Base-by-base conservation (phyloP, 2,113 vertebrate species). In the Salminus brasiliensis region DNA sequence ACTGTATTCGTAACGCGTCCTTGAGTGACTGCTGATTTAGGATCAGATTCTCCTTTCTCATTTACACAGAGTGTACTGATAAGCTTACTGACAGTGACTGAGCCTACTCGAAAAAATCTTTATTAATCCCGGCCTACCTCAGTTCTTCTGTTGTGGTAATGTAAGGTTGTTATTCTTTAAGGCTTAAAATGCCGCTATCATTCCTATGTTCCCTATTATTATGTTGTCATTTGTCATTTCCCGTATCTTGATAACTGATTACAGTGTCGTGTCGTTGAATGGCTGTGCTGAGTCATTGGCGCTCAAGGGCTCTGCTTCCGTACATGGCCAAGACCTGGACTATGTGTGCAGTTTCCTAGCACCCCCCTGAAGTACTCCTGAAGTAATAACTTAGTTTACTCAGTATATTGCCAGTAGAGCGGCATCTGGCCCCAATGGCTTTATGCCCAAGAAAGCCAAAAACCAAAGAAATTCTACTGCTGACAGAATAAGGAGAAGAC, bases 301-400 rank as follows among this genome's bases (percentile, higher is more conserved):
- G 66, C 75, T 85, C 76, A 78, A 83, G 75, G 63, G 74, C 78
- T 13, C 67, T 52, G 83, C 87, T 87, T 84, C 87, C 87, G 73
- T 81, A 30, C 76, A 69, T 75, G 30, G 36, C 81, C 66, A 78
- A 73, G 78, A 77, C 55, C 55, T 53, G 86, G 41, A 82, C 85
- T 80, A 53, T 76, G 63, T 83, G 85, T 82, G n/a, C 18, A 49
- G 25, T 32, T 49, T n/a, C 29, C 23, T 47, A 69, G 6, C 39
- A 43, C 7, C 79, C 84, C 70, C 57, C 80, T 81, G 74, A 49
- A 21, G 23, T 59, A 67, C 63, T 70, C 72, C 72, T 67, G 83
- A 41, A 39, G n/a, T n/a, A n/a, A 53, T 66, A 76, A 41, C 30
- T 7, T 18, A 27, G 3, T 65, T 75, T n/a, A 60, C 47, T 74